phyloP scores from a whole-genome alignment of 2,888 invertebrate genomes.

The Clanis bilineata region DNA sequence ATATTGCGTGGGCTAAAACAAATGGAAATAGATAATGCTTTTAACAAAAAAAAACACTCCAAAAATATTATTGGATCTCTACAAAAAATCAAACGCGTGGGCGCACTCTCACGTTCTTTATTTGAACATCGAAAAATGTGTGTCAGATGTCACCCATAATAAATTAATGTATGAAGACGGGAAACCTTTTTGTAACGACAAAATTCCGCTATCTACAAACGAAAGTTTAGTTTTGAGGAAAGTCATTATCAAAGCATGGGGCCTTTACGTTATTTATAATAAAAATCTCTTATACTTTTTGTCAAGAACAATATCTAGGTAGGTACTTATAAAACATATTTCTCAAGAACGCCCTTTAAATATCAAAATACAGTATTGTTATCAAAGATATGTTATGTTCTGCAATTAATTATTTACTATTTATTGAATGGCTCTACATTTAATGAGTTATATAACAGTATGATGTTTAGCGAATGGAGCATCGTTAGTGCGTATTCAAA shows the following conservation, averaged over 20 bases:
- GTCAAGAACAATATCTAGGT: too few species aligned
- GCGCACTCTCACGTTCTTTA: conserved; percentile 8
- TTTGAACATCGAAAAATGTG: conserved; percentile 1
- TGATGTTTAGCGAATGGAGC: conserved; percentile 6
- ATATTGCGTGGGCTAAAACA: conserved; percentile 1
- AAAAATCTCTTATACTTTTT: too few species aligned
- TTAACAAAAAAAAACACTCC: not conserved
- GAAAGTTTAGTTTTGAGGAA: not conserved
- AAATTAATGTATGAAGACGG: conserved; percentile 4
- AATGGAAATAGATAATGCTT: not conserved
- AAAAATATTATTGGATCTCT: not conserved
- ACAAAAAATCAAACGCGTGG: not conserved
- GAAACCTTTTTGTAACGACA: not conserved
- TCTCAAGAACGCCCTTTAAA: not conserved
- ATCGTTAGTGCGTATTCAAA: not conserved
- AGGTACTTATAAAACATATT: too few species aligned
- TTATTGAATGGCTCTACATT: conserved; percentile 3
- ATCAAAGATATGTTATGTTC: not conserved
- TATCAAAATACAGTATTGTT: not conserved
- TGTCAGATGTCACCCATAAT: conserved; percentile 12
- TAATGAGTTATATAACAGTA: not conserved
- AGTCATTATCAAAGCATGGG: not conserved
- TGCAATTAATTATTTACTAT: conserved; percentile 11
- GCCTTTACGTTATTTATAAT: not conserved
- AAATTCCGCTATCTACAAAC: not conserved